Evolutionary conservation across 1,140 invertebrate species (phyloP).

Genomic region (Drosophila seguyi): DNA sequence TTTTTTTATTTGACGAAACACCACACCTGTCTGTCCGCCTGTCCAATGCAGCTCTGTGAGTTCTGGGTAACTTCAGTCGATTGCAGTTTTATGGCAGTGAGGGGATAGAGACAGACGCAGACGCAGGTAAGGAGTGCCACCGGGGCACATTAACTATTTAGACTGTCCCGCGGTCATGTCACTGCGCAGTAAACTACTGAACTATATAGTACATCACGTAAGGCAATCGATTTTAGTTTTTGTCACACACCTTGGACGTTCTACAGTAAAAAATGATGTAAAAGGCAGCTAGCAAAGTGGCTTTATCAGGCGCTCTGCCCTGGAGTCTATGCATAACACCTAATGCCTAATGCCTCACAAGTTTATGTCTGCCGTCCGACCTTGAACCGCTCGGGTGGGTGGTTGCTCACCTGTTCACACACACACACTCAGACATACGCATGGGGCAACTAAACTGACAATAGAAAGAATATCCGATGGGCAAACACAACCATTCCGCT

Average conservation of each 20-base stretch:
- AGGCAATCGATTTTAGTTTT: slow-evolving; percentile 69
- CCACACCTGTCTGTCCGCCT: slow-evolving; percentile 30
- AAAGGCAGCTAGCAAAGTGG: slow-evolving; percentile 1
- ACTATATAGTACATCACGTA: slow-evolving; percentile 64
- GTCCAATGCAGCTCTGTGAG: slow-evolving; percentile 45
- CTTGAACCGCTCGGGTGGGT: slow-evolving; percentile 65
- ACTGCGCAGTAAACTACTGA: slow-evolving; percentile 73
- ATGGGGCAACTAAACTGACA: slow-evolving; percentile 27
- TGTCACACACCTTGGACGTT: slow-evolving; percentile 27
- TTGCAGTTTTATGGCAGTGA: slow-evolving; percentile 45
- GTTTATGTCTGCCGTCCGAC: slow-evolving; percentile 45
- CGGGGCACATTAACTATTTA: slow-evolving; percentile 59
- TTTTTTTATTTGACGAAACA: slow-evolving; percentile 45
- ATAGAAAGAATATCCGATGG: slow-evolving; percentile 60
- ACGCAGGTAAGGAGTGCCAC: background rate
- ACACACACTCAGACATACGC: slow-evolving; percentile 6
- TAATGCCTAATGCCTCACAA: slow-evolving; percentile 11
- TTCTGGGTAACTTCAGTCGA: slow-evolving; percentile 26
- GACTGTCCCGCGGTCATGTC: slow-evolving; percentile 42
- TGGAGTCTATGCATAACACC: slow-evolving; percentile 32
- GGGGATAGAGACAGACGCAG: no score
- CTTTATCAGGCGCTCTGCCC: slow-evolving; percentile 44
- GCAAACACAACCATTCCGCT: slow-evolving; percentile 37
- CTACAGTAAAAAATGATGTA: slow-evolving; percentile 16
- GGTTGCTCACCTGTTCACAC: slow-evolving; percentile 63